phyloP scores from a whole-genome alignment of 2,113 vertebrate genomes.

The Gila orcuttii region DNA sequence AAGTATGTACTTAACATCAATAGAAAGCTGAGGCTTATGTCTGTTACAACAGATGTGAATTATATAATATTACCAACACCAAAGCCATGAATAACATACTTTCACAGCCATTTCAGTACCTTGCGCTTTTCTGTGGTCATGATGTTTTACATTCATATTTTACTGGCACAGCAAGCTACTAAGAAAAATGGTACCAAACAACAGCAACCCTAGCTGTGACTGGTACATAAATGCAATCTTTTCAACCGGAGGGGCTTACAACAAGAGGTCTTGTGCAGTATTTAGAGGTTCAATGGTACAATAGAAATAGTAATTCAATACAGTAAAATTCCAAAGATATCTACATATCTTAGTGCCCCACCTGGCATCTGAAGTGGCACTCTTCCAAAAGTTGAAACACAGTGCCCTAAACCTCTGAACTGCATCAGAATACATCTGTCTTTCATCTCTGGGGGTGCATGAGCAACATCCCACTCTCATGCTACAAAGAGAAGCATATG shows the following conservation, averaged over 20 bases:
- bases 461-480: background rate
- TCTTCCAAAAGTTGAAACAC: background rate
- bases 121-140: background rate
- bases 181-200: background rate
- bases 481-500: background rate
- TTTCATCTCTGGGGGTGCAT: slow-evolving; percentile 4
- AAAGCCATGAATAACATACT: background rate
- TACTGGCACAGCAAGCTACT: background rate
- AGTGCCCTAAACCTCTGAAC: background rate
- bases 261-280: background rate
- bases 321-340: background rate
- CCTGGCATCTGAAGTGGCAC: background rate
- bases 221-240: slow-evolving; percentile 1
- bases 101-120: background rate
- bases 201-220: background rate
- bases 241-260: background rate
- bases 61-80: background rate
- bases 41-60: background rate
- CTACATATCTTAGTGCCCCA: background rate
- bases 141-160: background rate
- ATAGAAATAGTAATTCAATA: background rate
- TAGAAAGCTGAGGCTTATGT: background rate
- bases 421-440: background rate
- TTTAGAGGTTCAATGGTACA: background rate
- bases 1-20: background rate